Conservation (phyloP, 1,140 invertebrate genomes). For the Hyphantria cunea region DNA sequence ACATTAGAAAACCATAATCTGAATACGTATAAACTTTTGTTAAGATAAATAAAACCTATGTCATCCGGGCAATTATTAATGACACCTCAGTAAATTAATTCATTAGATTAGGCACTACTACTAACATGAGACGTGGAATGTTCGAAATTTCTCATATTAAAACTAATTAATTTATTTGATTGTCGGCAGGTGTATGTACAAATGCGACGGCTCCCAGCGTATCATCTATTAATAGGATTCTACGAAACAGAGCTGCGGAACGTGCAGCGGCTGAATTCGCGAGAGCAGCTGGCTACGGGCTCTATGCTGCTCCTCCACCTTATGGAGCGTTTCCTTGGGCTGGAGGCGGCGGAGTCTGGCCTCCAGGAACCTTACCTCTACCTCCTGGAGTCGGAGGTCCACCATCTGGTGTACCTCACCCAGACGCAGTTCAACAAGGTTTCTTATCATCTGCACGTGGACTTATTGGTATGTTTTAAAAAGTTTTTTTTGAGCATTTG, state of each 20-base stretch:
- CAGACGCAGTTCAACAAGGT: conserved; percentile 81
- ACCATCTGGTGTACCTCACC: conserved; percentile 77
- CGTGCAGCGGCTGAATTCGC: conserved; percentile 96
- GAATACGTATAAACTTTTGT: too few relatives aligned
- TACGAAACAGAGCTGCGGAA: conserved; percentile 95
- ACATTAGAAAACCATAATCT: too few relatives aligned
- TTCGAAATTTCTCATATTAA: not conserved
- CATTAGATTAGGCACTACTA: too few relatives aligned
- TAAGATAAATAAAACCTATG: too few relatives aligned
- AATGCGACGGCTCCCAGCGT: conserved; percentile 95
- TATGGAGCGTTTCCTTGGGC: conserved; percentile 85
- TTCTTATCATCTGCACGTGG: conserved; percentile 80
- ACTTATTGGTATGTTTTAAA: conserved; percentile 66
- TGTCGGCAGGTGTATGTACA: conserved; percentile 88
- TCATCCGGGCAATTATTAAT: too few relatives aligned
- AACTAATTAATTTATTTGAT: conserved; percentile 10
- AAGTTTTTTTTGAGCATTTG: not conserved
- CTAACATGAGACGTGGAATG: not conserved
- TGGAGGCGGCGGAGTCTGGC: conserved; percentile 80
- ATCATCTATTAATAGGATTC: conserved; percentile 95
- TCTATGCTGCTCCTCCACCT: conserved; percentile 89
- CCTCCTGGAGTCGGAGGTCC: conserved; percentile 80
- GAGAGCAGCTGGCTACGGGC: conserved; percentile 92
- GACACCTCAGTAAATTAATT: too few relatives aligned
- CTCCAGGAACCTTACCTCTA: conserved; percentile 72